phyloP scores from a whole-genome alignment of 2,888 invertebrate genomes.

The Amphimallon solstitiale region DNA sequence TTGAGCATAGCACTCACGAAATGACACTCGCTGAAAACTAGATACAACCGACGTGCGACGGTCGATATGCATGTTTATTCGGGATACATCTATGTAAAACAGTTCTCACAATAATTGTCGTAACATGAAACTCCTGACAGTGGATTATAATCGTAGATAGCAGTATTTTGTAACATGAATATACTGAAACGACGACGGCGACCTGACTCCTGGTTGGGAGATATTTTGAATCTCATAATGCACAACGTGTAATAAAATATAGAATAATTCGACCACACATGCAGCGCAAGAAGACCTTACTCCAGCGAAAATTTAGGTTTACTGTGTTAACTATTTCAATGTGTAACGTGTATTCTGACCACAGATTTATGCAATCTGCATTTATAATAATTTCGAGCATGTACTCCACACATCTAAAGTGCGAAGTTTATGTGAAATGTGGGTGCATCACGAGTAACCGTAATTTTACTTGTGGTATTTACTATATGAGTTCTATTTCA shows the following conservation, averaged over 20 bases:
- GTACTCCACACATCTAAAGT: background rate
- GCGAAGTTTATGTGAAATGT: background rate
- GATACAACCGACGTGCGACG: no score
- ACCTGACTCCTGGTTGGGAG: background rate
- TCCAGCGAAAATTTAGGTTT: conserved; percentile 10
- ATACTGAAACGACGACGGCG: background rate
- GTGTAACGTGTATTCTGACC: background rate
- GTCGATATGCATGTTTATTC: no score
- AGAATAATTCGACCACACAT: conserved; percentile 13
- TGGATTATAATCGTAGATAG: no score
- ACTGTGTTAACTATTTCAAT: background rate
- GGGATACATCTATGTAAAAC: no score
- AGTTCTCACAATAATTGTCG: no score
- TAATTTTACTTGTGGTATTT: no score
- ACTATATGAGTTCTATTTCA: no score
- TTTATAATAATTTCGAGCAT: background rate
- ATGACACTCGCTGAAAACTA: no score
- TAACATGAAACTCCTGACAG: no score
- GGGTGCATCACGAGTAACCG: no score
- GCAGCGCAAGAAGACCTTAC: background rate
- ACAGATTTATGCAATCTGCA: conserved; percentile 24
- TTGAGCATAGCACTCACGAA: no score
- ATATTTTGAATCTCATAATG: background rate
- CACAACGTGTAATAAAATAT: background rate
- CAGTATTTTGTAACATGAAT: background rate